Percentiles rank a stretch among this genome's conserved stretches.
Evolutionary conservation across 2,888 invertebrate species (phyloP).

Genomic region (Caenorhabditis wallacei): DNA sequence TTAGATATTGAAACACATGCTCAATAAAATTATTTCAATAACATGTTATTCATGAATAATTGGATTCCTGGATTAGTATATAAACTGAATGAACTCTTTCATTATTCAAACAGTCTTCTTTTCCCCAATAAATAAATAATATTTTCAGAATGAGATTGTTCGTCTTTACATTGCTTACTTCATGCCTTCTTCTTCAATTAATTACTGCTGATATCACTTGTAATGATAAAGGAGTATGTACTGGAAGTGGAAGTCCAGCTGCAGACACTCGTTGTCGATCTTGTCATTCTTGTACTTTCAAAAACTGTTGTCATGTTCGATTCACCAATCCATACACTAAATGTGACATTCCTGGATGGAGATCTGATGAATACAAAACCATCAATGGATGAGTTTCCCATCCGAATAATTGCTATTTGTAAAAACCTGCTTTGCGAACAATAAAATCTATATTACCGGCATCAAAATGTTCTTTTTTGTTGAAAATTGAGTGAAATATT

Average conservation of each 20-base stretch:
- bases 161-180: neutral
- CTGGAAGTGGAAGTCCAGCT: neutral
- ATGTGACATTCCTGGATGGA: neutral
- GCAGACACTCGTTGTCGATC: neutral
- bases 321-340: slow-evolving; percentile 5
- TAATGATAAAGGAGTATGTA: slow-evolving; percentile 1
- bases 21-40: too few species aligned
- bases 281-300: slow-evolving; percentile 5
- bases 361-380: neutral
- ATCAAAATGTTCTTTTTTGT: too few species aligned
- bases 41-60: too few species aligned
- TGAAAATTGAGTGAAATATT: too few species aligned
- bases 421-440: neutral
- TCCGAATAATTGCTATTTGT: neutral
- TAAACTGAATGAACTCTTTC: neutral
- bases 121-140: neutral
- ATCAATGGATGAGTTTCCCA: neutral
- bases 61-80: too few species aligned
- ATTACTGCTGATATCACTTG: neutral
- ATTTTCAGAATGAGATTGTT: neutral
- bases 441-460: neutral
- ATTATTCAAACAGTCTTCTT: neutral
- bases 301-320: slow-evolving; percentile 1
- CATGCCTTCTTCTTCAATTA: neutral
- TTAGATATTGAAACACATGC: too few species aligned